Conservation (phyloP, 2,797 vertebrate species). For the Characodon lateralis region DNA sequence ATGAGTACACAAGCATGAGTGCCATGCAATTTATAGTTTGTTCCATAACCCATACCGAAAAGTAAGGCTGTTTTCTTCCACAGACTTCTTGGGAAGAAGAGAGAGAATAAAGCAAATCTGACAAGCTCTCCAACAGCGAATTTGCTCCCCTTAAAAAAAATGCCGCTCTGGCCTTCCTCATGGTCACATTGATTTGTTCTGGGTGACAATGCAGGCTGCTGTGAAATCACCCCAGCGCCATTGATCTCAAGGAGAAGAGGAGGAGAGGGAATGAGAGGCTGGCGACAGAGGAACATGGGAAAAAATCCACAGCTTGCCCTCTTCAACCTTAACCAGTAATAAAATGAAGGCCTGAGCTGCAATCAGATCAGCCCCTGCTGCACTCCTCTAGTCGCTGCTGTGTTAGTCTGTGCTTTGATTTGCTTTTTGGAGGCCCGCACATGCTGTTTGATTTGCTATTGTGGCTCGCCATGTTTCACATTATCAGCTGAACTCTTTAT, state of each 20-base stretch:
- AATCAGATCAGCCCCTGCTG: slow-evolving; percentile 70
- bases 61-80: slow-evolving; percentile 59
- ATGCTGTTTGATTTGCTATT: slow-evolving; percentile 76
- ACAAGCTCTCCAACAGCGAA: slow-evolving; percentile 80
- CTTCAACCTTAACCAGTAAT: slow-evolving; percentile 69
- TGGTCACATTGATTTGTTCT: slow-evolving; percentile 84
- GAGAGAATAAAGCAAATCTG: slow-evolving; percentile 77
- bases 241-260: slow-evolving; percentile 79
- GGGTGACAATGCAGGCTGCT: slow-evolving; percentile 78
- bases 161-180: slow-evolving; percentile 79
- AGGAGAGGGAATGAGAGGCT: slow-evolving; percentile 67
- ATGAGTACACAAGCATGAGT: slow-evolving; percentile 54
- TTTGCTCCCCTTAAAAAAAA: slow-evolving; percentile 82
- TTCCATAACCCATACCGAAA: slow-evolving; percentile 58
- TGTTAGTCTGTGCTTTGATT: slow-evolving; percentile 66
- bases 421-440: slow-evolving; percentile 66
- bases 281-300: slow-evolving; percentile 78
- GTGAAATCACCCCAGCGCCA: slow-evolving; percentile 77
- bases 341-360: slow-evolving; percentile 68
- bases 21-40: slow-evolving; percentile 54
- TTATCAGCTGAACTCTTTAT: slow-evolving; percentile 81
- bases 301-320: slow-evolving; percentile 70
- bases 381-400: slow-evolving; percentile 60
- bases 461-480: slow-evolving; percentile 75
- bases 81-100: slow-evolving; percentile 64